Conservation (phyloP, 2,888 invertebrate genomes). For the Cremastinae sp. region DNA sequence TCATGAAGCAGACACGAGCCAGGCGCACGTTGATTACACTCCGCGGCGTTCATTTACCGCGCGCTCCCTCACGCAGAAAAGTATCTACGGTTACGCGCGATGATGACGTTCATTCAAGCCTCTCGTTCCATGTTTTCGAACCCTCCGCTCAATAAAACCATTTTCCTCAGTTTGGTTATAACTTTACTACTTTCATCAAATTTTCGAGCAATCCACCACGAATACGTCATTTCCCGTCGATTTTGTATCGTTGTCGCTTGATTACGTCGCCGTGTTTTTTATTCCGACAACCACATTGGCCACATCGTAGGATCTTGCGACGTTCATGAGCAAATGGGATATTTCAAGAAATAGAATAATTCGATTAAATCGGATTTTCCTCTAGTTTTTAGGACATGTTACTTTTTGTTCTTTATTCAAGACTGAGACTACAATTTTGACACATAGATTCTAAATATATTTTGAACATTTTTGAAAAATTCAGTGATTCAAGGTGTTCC, state of each 20-base stretch:
- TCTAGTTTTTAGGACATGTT: too few species aligned
- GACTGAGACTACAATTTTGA: too few species aligned
- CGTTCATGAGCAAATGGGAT: too few species aligned
- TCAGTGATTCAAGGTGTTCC: too few species aligned
- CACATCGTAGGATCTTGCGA: too few species aligned
- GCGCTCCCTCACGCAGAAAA: slow-evolving; percentile 47
- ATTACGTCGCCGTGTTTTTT: not conserved
- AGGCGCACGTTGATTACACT: slow-evolving; percentile 55
- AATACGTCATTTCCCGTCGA: not conserved
- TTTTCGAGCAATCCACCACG: not conserved
- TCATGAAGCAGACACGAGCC: slow-evolving; percentile 57
- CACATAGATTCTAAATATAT: too few species aligned
- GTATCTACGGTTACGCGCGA: slow-evolving; percentile 36
- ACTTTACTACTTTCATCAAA: too few species aligned
- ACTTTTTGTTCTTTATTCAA: too few species aligned
- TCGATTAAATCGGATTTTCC: too few species aligned
- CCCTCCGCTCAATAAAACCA: not conserved
- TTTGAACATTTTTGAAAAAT: too few species aligned
- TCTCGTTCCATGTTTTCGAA: slow-evolving; percentile 39
- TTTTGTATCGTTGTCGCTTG: not conserved
- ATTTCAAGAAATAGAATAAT: too few species aligned
- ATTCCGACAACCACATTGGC: too few species aligned
- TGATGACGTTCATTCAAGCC: slow-evolving; percentile 55
- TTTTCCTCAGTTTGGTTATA: slow-evolving; percentile 19
- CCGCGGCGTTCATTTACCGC: slow-evolving; percentile 25